phyloP scores from a whole-genome alignment of 2,113 vertebrate genomes.

The Leuciscus idus region DNA sequence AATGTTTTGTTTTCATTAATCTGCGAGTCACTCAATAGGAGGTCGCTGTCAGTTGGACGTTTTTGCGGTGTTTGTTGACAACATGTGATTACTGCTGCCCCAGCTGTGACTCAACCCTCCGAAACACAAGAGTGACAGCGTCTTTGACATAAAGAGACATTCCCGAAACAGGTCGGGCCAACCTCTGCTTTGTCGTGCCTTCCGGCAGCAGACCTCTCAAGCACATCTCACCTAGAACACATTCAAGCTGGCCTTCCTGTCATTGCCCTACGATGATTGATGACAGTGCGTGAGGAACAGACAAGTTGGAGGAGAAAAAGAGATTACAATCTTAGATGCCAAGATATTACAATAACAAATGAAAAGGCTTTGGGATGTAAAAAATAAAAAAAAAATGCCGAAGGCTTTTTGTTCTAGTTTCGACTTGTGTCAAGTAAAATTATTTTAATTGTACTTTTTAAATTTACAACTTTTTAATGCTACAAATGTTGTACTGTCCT shows the following conservation, averaged over 20 bases:
- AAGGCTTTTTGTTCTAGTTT: neutral
- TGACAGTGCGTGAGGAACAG: slow-evolving; percentile 17
- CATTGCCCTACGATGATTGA: neutral
- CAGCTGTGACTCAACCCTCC: slow-evolving; percentile 37
- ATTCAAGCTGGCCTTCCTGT: slow-evolving; percentile 2
- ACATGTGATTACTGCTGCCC: slow-evolving; percentile 27
- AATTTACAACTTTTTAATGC: neutral
- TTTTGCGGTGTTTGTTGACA: slow-evolving; percentile 49
- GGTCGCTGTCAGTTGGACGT: slow-evolving; percentile 53
- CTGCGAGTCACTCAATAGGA: slow-evolving; percentile 45
- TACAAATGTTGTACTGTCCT: slow-evolving; percentile 24
- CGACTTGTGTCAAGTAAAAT: neutral
- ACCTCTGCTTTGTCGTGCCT: slow-evolving; percentile 13
- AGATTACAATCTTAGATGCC: slow-evolving; percentile 16
- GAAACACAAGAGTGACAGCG: slow-evolving; percentile 17
- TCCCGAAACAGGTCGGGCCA: slow-evolving; percentile 32
- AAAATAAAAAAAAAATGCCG: neutral
- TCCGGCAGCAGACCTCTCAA: slow-evolving; percentile 13
- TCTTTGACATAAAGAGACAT: slow-evolving; percentile 47
- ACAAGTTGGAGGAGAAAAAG: neutral
- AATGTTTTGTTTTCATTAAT: slow-evolving; percentile 47
- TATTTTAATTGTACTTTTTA: neutral
- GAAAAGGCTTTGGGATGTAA: slow-evolving; percentile 7
- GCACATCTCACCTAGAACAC: slow-evolving; percentile 21
- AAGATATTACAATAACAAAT: slow-evolving; percentile 11